Base-by-base conservation (phyloP, 2,113 vertebrate genomes). In the Empidonax traillii region DNA sequence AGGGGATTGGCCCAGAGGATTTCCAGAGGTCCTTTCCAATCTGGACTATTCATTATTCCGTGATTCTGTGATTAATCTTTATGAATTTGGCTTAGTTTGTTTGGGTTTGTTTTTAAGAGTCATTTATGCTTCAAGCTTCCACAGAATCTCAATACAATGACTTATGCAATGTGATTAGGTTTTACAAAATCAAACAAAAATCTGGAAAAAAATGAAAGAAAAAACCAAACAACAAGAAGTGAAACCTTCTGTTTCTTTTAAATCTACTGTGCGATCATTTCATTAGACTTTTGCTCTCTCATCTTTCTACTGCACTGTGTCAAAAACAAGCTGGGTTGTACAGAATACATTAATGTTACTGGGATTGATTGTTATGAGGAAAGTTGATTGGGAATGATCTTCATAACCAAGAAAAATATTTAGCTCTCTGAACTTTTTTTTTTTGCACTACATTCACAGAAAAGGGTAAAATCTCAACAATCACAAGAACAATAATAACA, bases 281-380 rank as follows among this genome's bases (percentile, higher is more conserved):
- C 18, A 21, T 12, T 66, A 9, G 31, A 9, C 5, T 56, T 51
- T n/a, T 44, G 12, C 5, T 90, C 5, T 39, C 37, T 68, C 14
- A 41, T 21, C 11, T 67, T 9, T 33, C 24, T 55, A 7, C 28
- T 22, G 2, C 31, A 33, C 3, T 2, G 0, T 21, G 33, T 37
- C 37, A 77, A 59, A 72, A 85, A 6, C 0, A 1, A 52, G 4
- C 9, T 43, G 27, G 21, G 5, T 35, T 51, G 18, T 27, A 59
- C 15, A 52, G 33, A 47, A 22, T 6, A 17, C 2, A 7, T 31
- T 10, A 49, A 15, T 25, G 15, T 46, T 74, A 5, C 12, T 81
- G 43, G 12, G 17, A 43, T 14, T 69, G 39, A 58, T 33, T 55
- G 15, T 46, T 71, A 84, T 0, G 4, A 84, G 24, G 28, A 66